Conservation (phyloP, 1,140 invertebrate species). For the Forficula auricularia region DNA sequence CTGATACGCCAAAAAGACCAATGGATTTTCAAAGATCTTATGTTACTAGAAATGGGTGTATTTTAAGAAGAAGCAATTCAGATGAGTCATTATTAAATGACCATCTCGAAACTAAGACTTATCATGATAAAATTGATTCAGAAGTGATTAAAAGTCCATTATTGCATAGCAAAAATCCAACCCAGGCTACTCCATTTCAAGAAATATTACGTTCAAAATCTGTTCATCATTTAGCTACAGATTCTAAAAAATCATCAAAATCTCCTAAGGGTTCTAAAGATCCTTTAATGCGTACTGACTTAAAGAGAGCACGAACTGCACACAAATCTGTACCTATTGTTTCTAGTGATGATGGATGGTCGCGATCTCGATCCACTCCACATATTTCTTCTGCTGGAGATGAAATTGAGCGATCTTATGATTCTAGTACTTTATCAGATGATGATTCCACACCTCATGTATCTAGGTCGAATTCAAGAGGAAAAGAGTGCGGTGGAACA, state of each 20-base stretch:
- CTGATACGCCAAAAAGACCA: too few relatives aligned
- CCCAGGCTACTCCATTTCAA: too few relatives aligned
- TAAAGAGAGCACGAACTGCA: too few relatives aligned
- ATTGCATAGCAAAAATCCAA: slow-evolving; percentile 13
- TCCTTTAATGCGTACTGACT: too few relatives aligned
- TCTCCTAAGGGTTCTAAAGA: too few relatives aligned
- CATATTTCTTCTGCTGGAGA: slow-evolving; percentile 20
- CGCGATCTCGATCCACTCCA: slow-evolving; percentile 22
- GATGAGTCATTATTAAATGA: slow-evolving; percentile 25
- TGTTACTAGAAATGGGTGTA: too few relatives aligned
- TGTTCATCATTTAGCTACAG: slow-evolving; percentile 12
- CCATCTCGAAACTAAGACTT: not conserved
- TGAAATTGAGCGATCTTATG: slow-evolving; percentile 24
- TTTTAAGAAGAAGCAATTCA: slow-evolving; percentile 21
- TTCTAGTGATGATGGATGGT: slow-evolving; percentile 12
- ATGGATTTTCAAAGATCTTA: too few relatives aligned
- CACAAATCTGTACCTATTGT: too few relatives aligned
- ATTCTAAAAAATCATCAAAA: too few relatives aligned
- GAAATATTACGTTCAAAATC: slow-evolving; percentile 16
- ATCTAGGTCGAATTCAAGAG: slow-evolving; percentile 31
- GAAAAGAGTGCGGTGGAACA: slow-evolving; percentile 22
- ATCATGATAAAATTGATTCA: not conserved
- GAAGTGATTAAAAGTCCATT: slow-evolving; percentile 13
- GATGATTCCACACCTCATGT: slow-evolving; percentile 35
- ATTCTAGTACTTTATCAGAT: slow-evolving; percentile 32